Percentiles rank a stretch among this genome's conserved stretches.
Evolutionary conservation across 2,113 vertebrate species (phyloP).

Genomic region (mouse (Mus musculus)): GRCm39 chr16:62434001-62434500

Average conservation of each 20-base stretch:
- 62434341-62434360: constrained; percentile 74
- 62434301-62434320: constrained; percentile 77
- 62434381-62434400: constrained; percentile 73
- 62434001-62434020: constrained; percentile 61
- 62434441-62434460: too few species aligned
- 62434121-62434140: constrained; percentile 50
- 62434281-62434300: constrained; percentile 64
- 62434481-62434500: not conserved
- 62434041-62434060: constrained; percentile 62
- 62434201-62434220: constrained; percentile 68
- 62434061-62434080: constrained; percentile 70
- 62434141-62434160: not conserved
- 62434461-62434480: not conserved
- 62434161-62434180: too few species aligned
- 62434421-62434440: too few species aligned
- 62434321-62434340: constrained; percentile 64
- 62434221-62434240: constrained; percentile 75
- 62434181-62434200: constrained; percentile 32
- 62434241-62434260: constrained; percentile 68
- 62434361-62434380: constrained; percentile 70
- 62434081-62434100: constrained; percentile 72
- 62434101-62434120: constrained; percentile 73
- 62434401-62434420: constrained; percentile 80
- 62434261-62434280: constrained; percentile 75
- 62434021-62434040: constrained; percentile 67